A percentile compares a stretch with the other conserved stretches of the same genome.
Conservation (phyloP, 2,797 vertebrate species). For the Muscicapa comitata region DNA sequence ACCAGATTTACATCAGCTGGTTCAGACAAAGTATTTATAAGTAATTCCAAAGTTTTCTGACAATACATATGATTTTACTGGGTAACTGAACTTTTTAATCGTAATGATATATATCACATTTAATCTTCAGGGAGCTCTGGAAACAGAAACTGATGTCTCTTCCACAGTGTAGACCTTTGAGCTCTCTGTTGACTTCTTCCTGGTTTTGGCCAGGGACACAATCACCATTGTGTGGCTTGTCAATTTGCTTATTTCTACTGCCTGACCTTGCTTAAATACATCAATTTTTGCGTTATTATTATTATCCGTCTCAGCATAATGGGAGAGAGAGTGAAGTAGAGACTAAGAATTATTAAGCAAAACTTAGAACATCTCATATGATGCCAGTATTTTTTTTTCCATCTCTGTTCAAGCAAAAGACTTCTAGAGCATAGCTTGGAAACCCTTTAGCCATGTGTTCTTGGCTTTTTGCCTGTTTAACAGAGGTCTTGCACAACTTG, state of each 20-base stretch:
- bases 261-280: background rate
- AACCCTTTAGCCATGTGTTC: background rate
- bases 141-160: background rate
- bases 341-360: background rate
- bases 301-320: background rate
- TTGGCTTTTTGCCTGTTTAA: conserved; percentile 29
- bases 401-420: background rate
- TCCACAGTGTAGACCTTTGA: background rate
- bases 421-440: background rate
- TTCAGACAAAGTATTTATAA: background rate
- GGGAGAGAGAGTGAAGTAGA: background rate
- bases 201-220: background rate
- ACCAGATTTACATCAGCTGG: background rate
- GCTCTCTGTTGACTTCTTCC: background rate
- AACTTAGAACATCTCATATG: background rate
- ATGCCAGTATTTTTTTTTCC: background rate
- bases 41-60: background rate
- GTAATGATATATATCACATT: background rate
- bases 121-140: background rate
- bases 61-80: background rate
- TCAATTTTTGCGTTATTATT: background rate
- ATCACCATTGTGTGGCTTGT: background rate
- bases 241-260: background rate
- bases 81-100: background rate
- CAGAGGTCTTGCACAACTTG: conserved; percentile 3